Evolutionary conservation across 2,113 vertebrate species (phyloP).

Genomic region (Delphinapterus leucas): DNA sequence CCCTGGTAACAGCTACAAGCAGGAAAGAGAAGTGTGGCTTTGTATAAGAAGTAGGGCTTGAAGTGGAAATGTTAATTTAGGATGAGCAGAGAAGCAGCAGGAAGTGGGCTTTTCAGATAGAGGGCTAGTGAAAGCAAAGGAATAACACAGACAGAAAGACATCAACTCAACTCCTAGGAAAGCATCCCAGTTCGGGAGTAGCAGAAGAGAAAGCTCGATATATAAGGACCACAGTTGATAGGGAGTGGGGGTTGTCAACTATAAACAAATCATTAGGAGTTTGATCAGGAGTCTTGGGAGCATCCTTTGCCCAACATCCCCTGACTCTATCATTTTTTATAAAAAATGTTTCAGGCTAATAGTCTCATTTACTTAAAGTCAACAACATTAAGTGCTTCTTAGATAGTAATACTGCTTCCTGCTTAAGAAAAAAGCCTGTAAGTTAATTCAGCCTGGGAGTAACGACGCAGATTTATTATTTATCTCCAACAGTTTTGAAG

Average conservation of each 20-base stretch:
- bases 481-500: slow-evolving; percentile 42
- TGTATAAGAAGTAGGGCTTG: neutral
- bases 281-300: neutral
- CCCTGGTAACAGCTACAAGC: neutral
- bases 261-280: neutral
- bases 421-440: neutral
- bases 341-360: neutral
- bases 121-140: neutral
- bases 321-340: neutral
- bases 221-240: neutral
- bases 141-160: neutral
- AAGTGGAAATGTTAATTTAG: neutral
- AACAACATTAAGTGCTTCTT: slow-evolving; percentile 45
- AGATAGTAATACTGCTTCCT: neutral
- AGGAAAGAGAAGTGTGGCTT: neutral
- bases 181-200: neutral
- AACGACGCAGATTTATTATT: slow-evolving; percentile 61
- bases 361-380: neutral
- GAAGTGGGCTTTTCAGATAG: neutral
- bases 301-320: neutral
- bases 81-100: neutral
- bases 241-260: neutral
- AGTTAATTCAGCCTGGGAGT: slow-evolving; percentile 59
- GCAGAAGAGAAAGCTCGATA: neutral
- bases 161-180: neutral